Base-by-base conservation (phyloP, 2,888 invertebrate species). In the Tholera decimalis region DNA sequence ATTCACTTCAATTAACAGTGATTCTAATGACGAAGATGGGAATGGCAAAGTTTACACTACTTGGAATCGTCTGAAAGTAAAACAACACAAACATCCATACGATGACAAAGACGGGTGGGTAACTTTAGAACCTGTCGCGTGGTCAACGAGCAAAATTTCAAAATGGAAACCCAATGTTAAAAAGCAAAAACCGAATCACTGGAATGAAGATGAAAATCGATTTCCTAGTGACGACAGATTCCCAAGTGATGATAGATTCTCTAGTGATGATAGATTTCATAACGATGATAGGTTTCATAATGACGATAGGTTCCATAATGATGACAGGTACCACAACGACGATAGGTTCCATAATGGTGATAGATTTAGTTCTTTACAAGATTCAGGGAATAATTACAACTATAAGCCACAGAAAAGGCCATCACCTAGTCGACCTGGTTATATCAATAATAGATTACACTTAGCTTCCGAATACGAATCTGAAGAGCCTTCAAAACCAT, bases 21-120 rank as follows among this genome's bases (percentile, higher is more conserved):
- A 74, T 1, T 74, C 65, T 3, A 83, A 85, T 4, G 78, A 80
- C 35, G 80, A 79, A 13, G 88, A 88, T 6, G 88, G 89, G 51
- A 88, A 83, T 71, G 90, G 91, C 22, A 92, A 94, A 74, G 90
- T 93, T 30, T 91, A 91, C 64, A 92, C 94, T 4, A 88, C 93
- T 7, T 95, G 96, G 96, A 96, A 96, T 86, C 87, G 95, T 73
- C 67, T 96, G 30, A 95, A 96, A 87, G 91, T 96, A 11, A 95
- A 95, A 83, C 95, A 95, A 80, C 96, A 96, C 69, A 95, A 96
- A 68, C 96, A 96, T 83, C 96, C 97, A 0, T 96, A 95, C 73
- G 97, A 97, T 63, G 97, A 97, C 75, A 96, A 97, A 82, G 97
- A 97, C 61, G 97, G 97, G 0, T 98, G 98, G 98, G 97, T 98